phyloP scores from a whole-genome alignment of 2,113 vertebrate genomes.

The Kryptolebias marmoratus region DNA sequence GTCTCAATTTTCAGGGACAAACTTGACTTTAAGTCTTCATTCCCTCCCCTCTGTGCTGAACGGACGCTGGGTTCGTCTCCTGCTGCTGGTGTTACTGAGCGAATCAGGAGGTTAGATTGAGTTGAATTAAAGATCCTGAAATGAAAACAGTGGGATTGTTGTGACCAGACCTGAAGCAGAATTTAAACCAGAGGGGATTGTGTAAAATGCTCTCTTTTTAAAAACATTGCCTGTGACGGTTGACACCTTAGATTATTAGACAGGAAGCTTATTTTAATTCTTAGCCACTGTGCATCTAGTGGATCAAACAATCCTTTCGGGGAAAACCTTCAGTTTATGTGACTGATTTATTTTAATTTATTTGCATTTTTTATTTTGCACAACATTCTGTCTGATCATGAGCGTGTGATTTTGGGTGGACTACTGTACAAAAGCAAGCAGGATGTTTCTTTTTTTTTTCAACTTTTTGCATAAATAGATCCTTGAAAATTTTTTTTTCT shows the following conservation, averaged over 20 bases:
- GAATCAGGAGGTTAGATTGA: conserved; percentile 28
- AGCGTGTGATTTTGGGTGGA: conserved; percentile 54
- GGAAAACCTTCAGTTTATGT: conserved; percentile 25
- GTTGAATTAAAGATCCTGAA: conserved; percentile 29
- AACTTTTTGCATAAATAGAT: conserved; percentile 2
- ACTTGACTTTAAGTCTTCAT: conserved; percentile 37
- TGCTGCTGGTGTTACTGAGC: conserved; percentile 42
- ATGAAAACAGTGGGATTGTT: conserved; percentile 19
- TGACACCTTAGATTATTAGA: conserved; percentile 54
- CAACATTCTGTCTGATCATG: conserved; percentile 44
- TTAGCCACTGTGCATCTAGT: conserved; percentile 33
- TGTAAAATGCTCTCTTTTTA: conserved; percentile 47
- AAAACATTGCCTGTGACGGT: conserved; percentile 49
- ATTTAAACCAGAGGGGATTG: conserved; percentile 50
- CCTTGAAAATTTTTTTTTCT: conserved; percentile 20
- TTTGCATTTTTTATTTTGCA: conserved; percentile 66
- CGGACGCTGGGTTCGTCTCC: conserved; percentile 26
- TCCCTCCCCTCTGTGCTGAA: conserved; percentile 38
- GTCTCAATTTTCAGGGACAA: conserved; percentile 38
- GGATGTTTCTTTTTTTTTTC: conserved; percentile 6
- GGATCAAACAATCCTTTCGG: conserved; percentile 33
- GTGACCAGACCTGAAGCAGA: conserved; percentile 16
- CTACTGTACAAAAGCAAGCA: conserved; percentile 49
- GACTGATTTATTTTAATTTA: conserved; percentile 59
- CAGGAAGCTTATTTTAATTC: conserved; percentile 44